Evolutionary conservation across 2,888 invertebrate species (phyloP).

Genomic region (Sphecodes monilicornis): DNA sequence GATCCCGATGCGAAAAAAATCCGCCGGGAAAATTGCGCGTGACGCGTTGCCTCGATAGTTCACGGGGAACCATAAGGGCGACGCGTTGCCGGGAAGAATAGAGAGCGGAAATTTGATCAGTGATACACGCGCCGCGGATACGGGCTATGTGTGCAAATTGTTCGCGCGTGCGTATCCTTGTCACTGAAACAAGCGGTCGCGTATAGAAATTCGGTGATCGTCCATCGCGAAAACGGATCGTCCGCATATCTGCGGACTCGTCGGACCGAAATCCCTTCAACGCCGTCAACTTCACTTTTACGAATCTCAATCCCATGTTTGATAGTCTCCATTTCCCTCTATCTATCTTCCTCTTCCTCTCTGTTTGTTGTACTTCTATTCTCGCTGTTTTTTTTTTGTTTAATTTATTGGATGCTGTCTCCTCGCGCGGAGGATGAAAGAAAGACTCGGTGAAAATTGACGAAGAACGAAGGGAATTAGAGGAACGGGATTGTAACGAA

Average conservation of each 20-base stretch:
- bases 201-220: not conserved
- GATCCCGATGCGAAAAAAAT: not conserved
- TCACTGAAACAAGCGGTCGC: not conserved
- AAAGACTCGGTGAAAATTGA: slow-evolving; percentile 29
- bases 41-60: not conserved
- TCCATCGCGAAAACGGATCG: too few relatives aligned
- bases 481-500: not conserved
- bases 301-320: slow-evolving; percentile 11
- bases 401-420: slow-evolving; percentile 3
- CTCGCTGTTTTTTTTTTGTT: not conserved
- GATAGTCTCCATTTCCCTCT: slow-evolving; percentile 7
- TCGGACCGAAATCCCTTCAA: not conserved
- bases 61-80: slow-evolving; percentile 10
- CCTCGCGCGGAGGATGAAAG: not conserved
- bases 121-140: not conserved
- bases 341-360: not conserved
- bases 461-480: slow-evolving; percentile 1
- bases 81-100: not conserved
- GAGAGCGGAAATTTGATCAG: slow-evolving; percentile 18
- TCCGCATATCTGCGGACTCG: not conserved
- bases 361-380: not conserved
- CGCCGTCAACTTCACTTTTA: slow-evolving; percentile 7
- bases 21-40: not conserved
- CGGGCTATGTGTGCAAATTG: not conserved
- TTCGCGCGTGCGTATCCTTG: not conserved